Evolutionary conservation across 2,113 vertebrate genomes (phyloP).

Genomic region (Zapornia atra): DNA sequence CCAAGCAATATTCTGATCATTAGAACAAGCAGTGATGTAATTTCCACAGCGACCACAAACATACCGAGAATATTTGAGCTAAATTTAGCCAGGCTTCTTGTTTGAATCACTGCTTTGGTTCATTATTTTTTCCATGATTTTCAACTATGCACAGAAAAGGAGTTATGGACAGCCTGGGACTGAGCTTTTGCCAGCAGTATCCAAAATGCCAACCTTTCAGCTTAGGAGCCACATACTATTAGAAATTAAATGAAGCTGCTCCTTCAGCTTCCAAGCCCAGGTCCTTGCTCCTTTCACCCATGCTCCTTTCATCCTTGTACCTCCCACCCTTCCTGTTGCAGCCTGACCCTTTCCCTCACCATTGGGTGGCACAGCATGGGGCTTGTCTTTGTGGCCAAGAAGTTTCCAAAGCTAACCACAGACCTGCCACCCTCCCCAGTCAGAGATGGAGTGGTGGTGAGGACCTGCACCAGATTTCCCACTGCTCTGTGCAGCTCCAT

Average conservation of each 20-base stretch:
- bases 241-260: neutral
- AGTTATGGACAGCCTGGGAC: neutral
- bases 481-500: neutral
- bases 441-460: neutral
- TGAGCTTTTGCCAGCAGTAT: neutral
- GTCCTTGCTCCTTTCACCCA: neutral
- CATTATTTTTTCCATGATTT: neutral
- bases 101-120: conserved; percentile 25
- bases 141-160: neutral
- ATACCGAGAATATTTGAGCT: conserved; percentile 71
- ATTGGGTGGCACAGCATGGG: neutral
- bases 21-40: conserved; percentile 44
- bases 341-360: neutral
- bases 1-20: conserved; percentile 39
- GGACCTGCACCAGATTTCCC: neutral
- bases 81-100: conserved; percentile 42
- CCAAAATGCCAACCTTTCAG: neutral
- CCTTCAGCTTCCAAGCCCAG: neutral
- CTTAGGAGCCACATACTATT: neutral
- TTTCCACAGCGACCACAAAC: conserved; percentile 65
- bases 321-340: neutral
- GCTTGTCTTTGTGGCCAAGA: neutral
- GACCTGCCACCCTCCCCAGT: neutral
- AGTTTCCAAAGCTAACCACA: neutral
- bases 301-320: neutral